These are phyloP conservation scores for Chinchilla lanigera DNA, from an alignment of 2,113 vertebrate genomes.

Conservation along the genomic window DNA sequence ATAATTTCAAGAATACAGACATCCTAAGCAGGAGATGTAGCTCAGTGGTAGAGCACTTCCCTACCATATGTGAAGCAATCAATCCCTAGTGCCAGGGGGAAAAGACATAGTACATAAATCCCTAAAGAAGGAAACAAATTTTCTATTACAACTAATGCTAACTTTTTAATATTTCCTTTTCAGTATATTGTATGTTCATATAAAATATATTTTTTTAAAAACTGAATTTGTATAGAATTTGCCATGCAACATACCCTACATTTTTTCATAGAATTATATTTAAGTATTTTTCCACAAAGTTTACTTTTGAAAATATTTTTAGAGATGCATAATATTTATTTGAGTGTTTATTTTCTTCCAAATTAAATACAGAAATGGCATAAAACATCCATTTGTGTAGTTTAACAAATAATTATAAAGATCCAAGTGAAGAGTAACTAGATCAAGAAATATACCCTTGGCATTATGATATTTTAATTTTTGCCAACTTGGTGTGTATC, in stretches of 20 bases:
- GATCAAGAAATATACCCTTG: not conserved
- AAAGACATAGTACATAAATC: not conserved
- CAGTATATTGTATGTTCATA: not conserved
- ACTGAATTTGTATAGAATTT: not conserved
- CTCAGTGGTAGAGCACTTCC: not conserved
- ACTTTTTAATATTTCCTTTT: not conserved
- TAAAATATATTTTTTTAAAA: not conserved
- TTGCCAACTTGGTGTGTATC: not conserved
- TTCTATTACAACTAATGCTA: not conserved
- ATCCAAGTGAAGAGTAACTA: not conserved
- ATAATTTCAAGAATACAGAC: not conserved
- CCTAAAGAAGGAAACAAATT: slow-evolving; percentile 2
- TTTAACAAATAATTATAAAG: slow-evolving; percentile 39
- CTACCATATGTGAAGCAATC: not conserved
- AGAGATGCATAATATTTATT: not conserved
- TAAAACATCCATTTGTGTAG: not conserved
- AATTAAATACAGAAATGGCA: not conserved
- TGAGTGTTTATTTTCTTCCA: slow-evolving; percentile 25
- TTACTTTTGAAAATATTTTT: slow-evolving; percentile 40
- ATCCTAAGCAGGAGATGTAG: not conserved
- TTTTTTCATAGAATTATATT: slow-evolving; percentile 41
- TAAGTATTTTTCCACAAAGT: not conserved
- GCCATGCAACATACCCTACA: not conserved
- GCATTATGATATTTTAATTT: not conserved
- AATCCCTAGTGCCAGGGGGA: not conserved